Percentiles rank a stretch among this genome's conserved stretches.
phyloP scores from a whole-genome alignment of 2,888 invertebrate species.

The Petrolisthes cinctipes region DNA sequence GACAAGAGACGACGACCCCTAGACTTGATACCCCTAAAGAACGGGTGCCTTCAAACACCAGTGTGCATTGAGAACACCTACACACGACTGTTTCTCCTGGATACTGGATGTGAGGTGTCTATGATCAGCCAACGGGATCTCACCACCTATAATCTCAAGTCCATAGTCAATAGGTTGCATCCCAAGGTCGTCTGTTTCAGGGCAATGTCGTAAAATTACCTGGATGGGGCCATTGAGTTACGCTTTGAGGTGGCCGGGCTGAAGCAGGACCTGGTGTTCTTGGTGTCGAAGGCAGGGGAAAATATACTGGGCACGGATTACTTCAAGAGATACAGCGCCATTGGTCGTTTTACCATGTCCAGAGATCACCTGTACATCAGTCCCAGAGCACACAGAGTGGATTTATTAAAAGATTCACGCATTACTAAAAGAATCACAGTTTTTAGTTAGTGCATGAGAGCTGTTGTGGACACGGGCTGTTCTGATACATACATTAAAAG shows the following conservation, averaged over 20 bases:
- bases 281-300: background rate
- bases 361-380: background rate
- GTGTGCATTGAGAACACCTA: background rate
- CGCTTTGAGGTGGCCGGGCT: background rate
- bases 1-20: background rate
- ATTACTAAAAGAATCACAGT: background rate
- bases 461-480: background rate
- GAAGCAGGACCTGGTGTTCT: conserved; percentile 4
- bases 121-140: conserved; percentile 6
- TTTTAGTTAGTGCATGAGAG: background rate
- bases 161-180: background rate
- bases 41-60: background rate
- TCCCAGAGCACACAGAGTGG: background rate
- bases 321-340: background rate
- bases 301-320: background rate
- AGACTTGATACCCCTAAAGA: background rate
- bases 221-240: background rate
- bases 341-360: background rate
- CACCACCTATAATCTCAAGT: background rate
- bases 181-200: background rate
- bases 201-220: background rate
- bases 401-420: background rate
- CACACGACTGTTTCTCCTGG: background rate
- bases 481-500: background rate
- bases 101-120: background rate